Base-by-base conservation (phyloP, 2,113 vertebrate genomes). In the Sitta europaea region DNA sequence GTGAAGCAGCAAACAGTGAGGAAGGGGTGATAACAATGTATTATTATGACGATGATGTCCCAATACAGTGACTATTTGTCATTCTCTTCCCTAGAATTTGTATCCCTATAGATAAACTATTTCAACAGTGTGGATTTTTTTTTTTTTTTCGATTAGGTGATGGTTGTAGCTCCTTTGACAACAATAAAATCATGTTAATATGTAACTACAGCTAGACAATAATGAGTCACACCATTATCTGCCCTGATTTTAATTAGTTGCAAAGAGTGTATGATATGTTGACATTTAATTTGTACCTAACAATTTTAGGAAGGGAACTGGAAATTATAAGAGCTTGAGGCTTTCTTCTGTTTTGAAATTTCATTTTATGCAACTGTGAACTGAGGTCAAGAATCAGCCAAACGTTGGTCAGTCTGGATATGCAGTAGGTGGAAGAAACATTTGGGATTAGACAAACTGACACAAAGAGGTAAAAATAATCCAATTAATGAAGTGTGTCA, bases 311-410 rank as follows among this genome's bases (percentile, higher is more conserved):
- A 93, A 57, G n/a, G 59, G 38, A 92, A n/a, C 38, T 88, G 40
- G 35, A 79, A 79, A 66, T 20, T 67, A 55, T 53, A 50, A 77
- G 55, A 86, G 47, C 79, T 93, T 47, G 75, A 88, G 85, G 47
- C 47, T 96, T 92, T 90, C 71, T 94, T 87, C 62, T 73, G 9
- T 75, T 81, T 83, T 80, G 47, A 77, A 42, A 67, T 83, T 75
- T 90, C 31, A 73, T 94, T 85, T 40, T 57, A 1, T 87, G 36
- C 45, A 67, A 4, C 43, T 92, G 1, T 83, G 74, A 82, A 79
- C 75, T 47, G 29, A 53, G 36, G 43, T 88, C 6, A 53, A 51
- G 53, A 87, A 81, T 80, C 92, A 86, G 29, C 48, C 24, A 67
- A 61, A 25, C 1, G 3, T 43, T 86, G 65, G 45, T 61, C 45